phyloP scores from a whole-genome alignment of 1,140 invertebrate genomes.

The Alviniconcha marisindica region DNA sequence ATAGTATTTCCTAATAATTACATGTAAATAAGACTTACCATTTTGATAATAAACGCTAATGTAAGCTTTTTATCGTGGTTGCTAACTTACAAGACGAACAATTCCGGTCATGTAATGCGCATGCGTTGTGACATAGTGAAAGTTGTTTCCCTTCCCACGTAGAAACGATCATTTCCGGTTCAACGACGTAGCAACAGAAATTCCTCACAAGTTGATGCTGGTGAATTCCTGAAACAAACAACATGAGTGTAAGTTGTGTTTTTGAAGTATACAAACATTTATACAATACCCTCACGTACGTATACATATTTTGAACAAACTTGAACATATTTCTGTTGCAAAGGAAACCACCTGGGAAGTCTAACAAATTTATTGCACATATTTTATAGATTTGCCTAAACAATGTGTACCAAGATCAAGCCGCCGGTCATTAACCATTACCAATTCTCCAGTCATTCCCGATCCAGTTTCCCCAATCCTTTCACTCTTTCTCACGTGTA shows the following conservation, averaged over 20 bases:
- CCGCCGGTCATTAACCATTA: too few relatives aligned
- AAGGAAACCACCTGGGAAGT: too few relatives aligned
- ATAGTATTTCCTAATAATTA: too few relatives aligned
- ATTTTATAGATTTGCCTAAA: too few relatives aligned
- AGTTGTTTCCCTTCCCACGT: constrained; percentile 21
- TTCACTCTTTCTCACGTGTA: too few relatives aligned
- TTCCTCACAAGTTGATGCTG: not conserved
- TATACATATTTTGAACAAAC: too few relatives aligned
- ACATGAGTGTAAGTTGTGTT: constrained; percentile 8
- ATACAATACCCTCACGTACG: too few relatives aligned
- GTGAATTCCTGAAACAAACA: not conserved
- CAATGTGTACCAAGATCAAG: too few relatives aligned
- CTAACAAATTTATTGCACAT: too few relatives aligned
- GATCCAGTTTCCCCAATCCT: too few relatives aligned
- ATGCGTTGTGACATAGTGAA: constrained; percentile 4
- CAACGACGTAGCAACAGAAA: constrained; percentile 8
- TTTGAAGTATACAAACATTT: not conserved
- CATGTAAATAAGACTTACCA: not conserved
- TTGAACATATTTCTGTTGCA: too few relatives aligned
- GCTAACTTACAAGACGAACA: not conserved
- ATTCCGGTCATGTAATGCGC: not conserved
- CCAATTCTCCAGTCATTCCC: too few relatives aligned
- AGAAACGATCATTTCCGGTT: constrained; percentile 28
- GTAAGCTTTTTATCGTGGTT: not conserved
- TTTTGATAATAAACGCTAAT: not conserved